A percentile compares a stretch with the other conserved stretches of the same genome.
Evolutionary conservation across 2,797 vertebrate species (phyloP).

Genomic region (Tokudaia tokunoshimensis): DNA sequence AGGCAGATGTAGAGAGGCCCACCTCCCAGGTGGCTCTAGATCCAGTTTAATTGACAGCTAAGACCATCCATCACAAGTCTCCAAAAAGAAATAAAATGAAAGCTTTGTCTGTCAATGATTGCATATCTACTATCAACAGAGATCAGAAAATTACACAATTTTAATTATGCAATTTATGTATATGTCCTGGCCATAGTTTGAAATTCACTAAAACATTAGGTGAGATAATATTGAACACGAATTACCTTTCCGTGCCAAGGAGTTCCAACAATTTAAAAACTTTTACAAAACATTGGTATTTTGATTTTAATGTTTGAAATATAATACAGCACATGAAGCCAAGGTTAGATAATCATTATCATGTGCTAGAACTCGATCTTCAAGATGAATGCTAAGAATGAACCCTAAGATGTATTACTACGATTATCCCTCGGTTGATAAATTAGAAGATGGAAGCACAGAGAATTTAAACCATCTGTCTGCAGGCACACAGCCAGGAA

Average conservation of each 20-base stretch:
- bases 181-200: background rate
- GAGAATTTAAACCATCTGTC: background rate
- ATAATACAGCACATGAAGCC: background rate
- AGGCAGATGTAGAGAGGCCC: background rate
- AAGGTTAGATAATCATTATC: conserved; percentile 9
- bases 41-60: background rate
- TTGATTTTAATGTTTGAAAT: conserved; percentile 50
- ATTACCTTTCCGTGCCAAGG: conserved; percentile 17
- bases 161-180: background rate
- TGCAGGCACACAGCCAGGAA: background rate
- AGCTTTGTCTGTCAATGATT: background rate
- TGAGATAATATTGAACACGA: conserved; percentile 21
- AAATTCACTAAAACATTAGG: conserved; percentile 50
- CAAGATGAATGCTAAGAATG: background rate
- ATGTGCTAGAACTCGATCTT: background rate
- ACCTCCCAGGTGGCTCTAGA: background rate
- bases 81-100: background rate
- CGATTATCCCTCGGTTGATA: background rate
- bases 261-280: background rate
- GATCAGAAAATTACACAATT: background rate
- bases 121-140: background rate
- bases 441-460: conserved; percentile 34
- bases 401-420: conserved; percentile 2
- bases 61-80: background rate
- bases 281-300: conserved; percentile 35